Conservation (phyloP, 2,797 vertebrate genomes). For the Chaunax sp. region DNA sequence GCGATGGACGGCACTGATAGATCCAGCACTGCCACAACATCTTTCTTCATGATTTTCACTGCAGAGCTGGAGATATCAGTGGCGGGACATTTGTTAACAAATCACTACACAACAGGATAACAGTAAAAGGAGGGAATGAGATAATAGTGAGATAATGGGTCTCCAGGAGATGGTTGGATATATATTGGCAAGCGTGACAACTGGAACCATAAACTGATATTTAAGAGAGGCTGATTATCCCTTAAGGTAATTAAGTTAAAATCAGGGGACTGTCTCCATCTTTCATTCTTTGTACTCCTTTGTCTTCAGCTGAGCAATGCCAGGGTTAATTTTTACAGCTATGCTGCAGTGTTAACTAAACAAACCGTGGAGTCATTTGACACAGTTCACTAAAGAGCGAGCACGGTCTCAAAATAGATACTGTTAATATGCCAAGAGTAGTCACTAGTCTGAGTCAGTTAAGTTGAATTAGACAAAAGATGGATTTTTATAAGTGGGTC, state of each 20-base stretch:
- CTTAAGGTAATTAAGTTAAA: constrained; percentile 79
- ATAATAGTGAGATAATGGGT: constrained; percentile 58
- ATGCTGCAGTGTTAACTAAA: neutral
- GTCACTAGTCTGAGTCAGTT: neutral
- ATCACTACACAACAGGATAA: constrained; percentile 52
- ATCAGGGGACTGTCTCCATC: constrained; percentile 72
- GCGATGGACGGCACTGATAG: constrained; percentile 23
- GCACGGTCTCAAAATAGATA: neutral
- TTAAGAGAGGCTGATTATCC: constrained; percentile 78
- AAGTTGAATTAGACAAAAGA: neutral
- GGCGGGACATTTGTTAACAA: constrained; percentile 47
- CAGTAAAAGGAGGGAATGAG: constrained; percentile 35
- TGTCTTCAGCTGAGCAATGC: constrained; percentile 37
- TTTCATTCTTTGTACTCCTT: constrained; percentile 37
- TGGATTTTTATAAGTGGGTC: neutral
- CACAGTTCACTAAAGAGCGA: neutral
- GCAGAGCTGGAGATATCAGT: constrained; percentile 46
- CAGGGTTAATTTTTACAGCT: constrained; percentile 17
- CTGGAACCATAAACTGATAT: constrained; percentile 83
- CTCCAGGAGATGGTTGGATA: constrained; percentile 65
- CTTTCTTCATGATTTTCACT: constrained; percentile 52
- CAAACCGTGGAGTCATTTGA: neutral
- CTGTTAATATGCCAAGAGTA: neutral
- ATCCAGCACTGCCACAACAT: constrained; percentile 29
- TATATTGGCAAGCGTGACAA: constrained; percentile 70